These are phyloP conservation scores for Chalcis sispes DNA, from an alignment of 2,888 invertebrate genomes.

Conservation along the genomic window DNA sequence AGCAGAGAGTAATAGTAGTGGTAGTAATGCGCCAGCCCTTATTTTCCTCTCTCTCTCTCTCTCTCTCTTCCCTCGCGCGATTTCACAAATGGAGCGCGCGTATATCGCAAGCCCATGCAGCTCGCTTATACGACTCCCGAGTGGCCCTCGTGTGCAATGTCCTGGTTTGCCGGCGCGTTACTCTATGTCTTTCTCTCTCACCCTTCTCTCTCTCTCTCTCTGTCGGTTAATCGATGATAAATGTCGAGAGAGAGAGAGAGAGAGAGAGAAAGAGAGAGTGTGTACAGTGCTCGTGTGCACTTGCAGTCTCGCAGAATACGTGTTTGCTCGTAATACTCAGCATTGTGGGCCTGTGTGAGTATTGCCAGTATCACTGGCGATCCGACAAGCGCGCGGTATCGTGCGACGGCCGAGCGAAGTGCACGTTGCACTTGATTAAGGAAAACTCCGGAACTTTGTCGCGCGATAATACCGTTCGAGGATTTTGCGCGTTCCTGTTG, in stretches of 20 bases:
- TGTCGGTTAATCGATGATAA: slow-evolving; percentile 62
- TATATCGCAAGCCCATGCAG: not conserved
- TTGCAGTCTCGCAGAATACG: not conserved
- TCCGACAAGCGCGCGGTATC: too few species aligned
- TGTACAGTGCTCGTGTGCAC: not conserved
- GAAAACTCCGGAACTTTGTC: slow-evolving; percentile 25
- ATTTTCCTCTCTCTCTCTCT: slow-evolving; percentile 38
- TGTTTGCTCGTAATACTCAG: not conserved
- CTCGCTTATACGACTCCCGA: slow-evolving; percentile 49
- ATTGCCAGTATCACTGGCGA: too few species aligned
- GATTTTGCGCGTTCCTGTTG: slow-evolving; percentile 34
- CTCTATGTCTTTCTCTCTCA: too few species aligned
- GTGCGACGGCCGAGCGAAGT: slow-evolving; percentile 13
- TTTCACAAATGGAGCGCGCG: not conserved
- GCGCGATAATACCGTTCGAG: slow-evolving; percentile 2
- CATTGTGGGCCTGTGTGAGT: not conserved
- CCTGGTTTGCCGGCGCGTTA: slow-evolving; percentile 10
- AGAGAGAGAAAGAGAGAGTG: slow-evolving; percentile 13
- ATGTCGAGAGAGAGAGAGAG: slow-evolving; percentile 52
- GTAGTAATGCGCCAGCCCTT: slow-evolving; percentile 44
- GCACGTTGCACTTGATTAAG: slow-evolving; percentile 46
- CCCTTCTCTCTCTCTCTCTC: too few species aligned
- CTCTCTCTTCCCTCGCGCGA: slow-evolving; percentile 30
- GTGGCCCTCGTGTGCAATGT: slow-evolving; percentile 26
- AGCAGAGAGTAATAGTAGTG: too few species aligned